Evolutionary conservation across 2,113 vertebrate genomes (phyloP).

Genomic region (Corvus moneduloides): DNA sequence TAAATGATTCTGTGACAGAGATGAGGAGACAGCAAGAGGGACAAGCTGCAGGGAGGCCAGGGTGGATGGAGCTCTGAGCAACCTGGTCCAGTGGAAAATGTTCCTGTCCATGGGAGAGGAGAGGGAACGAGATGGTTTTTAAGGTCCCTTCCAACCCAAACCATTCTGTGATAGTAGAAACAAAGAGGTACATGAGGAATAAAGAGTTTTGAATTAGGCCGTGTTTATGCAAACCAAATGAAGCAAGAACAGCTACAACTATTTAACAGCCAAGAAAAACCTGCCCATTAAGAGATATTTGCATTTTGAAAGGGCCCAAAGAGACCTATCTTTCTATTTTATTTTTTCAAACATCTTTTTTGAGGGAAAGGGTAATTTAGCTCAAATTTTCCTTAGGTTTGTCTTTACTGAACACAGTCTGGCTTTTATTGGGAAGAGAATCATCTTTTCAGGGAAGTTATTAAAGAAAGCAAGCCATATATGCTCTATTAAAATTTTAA

Average conservation of each 20-base stretch:
- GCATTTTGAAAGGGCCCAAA: slow-evolving; percentile 42
- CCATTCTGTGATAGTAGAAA: neutral
- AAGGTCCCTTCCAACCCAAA: neutral
- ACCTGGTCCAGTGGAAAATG: neutral
- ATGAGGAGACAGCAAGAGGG: neutral
- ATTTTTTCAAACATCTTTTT: slow-evolving; percentile 49
- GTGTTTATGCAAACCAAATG: slow-evolving; percentile 35
- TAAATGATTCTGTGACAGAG: neutral
- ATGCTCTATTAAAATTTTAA: slow-evolving; percentile 48
- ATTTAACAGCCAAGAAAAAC: slow-evolving; percentile 50
- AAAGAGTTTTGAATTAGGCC: slow-evolving; percentile 3
- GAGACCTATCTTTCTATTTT: slow-evolving; percentile 51
- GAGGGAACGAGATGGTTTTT: neutral
- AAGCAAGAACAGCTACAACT: slow-evolving; percentile 45
- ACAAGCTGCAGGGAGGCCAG: neutral
- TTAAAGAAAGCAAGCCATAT: slow-evolving; percentile 1
- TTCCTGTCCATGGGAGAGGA: neutral
- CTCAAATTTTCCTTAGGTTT: slow-evolving; percentile 39
- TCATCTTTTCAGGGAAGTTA: slow-evolving; percentile 28
- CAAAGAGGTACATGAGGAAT: neutral
- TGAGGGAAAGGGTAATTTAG: slow-evolving; percentile 28
- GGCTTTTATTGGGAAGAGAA: slow-evolving; percentile 17
- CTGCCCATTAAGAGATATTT: slow-evolving; percentile 40
- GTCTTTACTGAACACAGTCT: slow-evolving; percentile 7
- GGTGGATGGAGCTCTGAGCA: neutral